These are phyloP conservation scores for Tachina grossa DNA, from an alignment of 2,888 invertebrate genomes.

Conservation along the genomic window DNA sequence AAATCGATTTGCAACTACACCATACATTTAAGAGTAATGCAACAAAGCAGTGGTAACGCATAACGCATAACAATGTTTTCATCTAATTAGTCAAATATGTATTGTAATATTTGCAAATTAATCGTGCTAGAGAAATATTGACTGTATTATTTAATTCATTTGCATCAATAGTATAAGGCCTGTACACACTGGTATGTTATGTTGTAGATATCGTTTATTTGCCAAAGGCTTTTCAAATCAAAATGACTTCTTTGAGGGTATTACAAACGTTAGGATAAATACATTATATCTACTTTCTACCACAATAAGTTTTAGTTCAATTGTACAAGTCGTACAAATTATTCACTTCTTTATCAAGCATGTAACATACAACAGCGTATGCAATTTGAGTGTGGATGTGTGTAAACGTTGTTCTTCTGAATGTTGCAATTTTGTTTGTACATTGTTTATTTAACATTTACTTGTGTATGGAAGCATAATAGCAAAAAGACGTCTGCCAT, in stretches of 20 bases:
- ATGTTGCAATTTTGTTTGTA: slow-evolving; percentile 22
- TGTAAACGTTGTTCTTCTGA: neutral
- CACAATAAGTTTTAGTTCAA: neutral
- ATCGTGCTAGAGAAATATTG: neutral
- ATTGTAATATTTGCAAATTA: neutral
- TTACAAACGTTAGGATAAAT: slow-evolving; percentile 12
- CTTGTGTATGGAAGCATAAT: slow-evolving; percentile 17
- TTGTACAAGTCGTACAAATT: slow-evolving; percentile 15
- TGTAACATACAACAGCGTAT: slow-evolving; percentile 9
- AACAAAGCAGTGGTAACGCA: neutral
- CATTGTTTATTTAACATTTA: slow-evolving; percentile 52
- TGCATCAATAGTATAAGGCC: neutral
- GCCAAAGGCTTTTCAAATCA: neutral
- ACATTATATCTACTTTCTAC: slow-evolving; percentile 11
- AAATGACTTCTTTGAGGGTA: neutral
- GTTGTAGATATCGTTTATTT: too few species aligned
- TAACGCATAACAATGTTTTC: neutral
- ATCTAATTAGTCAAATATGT: neutral
- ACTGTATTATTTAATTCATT: neutral
- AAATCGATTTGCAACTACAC: neutral
- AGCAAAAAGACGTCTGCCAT: slow-evolving; percentile 1
- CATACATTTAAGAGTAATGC: neutral
- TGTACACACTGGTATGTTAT: neutral
- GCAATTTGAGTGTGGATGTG: slow-evolving; percentile 1
- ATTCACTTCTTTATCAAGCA: slow-evolving; percentile 26